phyloP scores from a whole-genome alignment of 2,888 invertebrate genomes.

The Seira musarum region DNA sequence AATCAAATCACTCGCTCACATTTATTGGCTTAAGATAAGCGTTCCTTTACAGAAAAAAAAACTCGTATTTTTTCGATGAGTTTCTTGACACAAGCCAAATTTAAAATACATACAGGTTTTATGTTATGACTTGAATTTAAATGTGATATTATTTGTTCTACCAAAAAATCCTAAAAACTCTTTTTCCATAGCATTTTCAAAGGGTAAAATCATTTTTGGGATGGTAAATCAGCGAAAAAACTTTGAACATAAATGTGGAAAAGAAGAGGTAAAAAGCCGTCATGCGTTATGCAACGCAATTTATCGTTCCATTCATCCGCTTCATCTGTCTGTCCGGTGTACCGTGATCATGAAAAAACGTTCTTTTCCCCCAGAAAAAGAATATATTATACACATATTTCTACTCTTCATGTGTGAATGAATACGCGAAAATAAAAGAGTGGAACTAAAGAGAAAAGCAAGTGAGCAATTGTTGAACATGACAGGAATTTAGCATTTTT shows the following conservation, averaged over 20 bases:
- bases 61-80: slow-evolving; percentile 37
- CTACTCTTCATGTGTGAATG: slow-evolving; percentile 53
- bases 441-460: slow-evolving; percentile 23
- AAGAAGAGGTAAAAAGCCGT: slow-evolving; percentile 41
- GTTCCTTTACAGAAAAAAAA: background rate
- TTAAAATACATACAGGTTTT: slow-evolving; percentile 19
- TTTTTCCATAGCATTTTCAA: background rate
- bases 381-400: slow-evolving; percentile 24
- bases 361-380: slow-evolving; percentile 15
- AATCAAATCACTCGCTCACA: too few species aligned
- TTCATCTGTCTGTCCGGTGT: slow-evolving; percentile 59
- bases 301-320: slow-evolving; percentile 59
- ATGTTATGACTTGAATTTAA: slow-evolving; percentile 41
- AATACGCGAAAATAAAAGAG: slow-evolving; percentile 17
- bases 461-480: slow-evolving; percentile 50
- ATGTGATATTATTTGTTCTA: slow-evolving; percentile 22
- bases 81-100: slow-evolving; percentile 42
- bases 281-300: slow-evolving; percentile 58
- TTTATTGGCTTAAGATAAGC: too few species aligned
- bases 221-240: slow-evolving; percentile 11
- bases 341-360: slow-evolving; percentile 53
- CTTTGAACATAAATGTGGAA: slow-evolving; percentile 20
- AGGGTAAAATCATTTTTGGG: background rate
- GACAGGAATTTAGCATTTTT: slow-evolving; percentile 41
- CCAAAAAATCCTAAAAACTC: background rate